Conservation (phyloP, 2,888 invertebrate genomes). For the Lamellibrachia satsuma region DNA sequence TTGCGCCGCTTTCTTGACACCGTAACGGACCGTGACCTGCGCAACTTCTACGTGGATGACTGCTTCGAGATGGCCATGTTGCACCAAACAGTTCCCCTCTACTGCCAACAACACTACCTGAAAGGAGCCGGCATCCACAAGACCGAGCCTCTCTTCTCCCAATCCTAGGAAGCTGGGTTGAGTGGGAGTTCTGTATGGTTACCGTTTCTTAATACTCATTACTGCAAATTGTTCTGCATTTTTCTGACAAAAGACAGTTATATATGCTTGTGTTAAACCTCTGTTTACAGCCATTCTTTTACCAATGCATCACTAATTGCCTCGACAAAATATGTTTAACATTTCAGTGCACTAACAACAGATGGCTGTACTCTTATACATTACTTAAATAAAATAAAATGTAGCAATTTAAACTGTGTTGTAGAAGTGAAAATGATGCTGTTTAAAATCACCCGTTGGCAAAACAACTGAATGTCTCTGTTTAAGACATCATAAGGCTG, state of each 20-base stretch:
- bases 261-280: too few relatives aligned
- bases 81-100: slow-evolving; percentile 46
- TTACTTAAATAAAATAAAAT: too few relatives aligned
- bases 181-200: background rate
- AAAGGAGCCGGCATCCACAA: background rate
- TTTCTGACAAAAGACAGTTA: background rate
- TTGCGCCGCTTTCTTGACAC: slow-evolving; percentile 52
- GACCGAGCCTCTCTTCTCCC: background rate
- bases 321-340: too few relatives aligned
- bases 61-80: slow-evolving; percentile 62
- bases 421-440: too few relatives aligned
- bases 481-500: too few relatives aligned
- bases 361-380: too few relatives aligned
- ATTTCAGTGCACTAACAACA: too few relatives aligned
- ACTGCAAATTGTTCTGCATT: background rate
- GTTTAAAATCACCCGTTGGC: too few relatives aligned
- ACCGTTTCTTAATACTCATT: background rate
- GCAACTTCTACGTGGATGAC: slow-evolving; percentile 55
- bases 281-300: too few relatives aligned
- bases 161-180: background rate
- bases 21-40: slow-evolving; percentile 53
- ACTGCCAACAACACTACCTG: slow-evolving; percentile 50
- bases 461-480: too few relatives aligned
- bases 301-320: too few relatives aligned
- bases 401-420: too few relatives aligned